Conservation (phyloP, 1,140 invertebrate species). For the Colletes gigas region DNA sequence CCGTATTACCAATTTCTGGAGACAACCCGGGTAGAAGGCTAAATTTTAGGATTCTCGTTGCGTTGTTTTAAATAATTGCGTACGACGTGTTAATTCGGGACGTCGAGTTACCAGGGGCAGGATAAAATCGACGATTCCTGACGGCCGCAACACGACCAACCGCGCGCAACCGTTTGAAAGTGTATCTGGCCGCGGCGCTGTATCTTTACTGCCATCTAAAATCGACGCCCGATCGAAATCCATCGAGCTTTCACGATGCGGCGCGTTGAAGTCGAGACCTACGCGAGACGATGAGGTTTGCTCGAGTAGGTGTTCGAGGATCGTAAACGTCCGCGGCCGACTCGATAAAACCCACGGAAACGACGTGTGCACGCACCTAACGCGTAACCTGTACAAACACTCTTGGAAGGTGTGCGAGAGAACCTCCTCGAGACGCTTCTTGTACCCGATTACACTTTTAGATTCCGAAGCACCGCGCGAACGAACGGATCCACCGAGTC, state of each 20-base stretch:
- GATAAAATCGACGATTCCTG: too few relatives aligned
- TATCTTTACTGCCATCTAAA: neutral
- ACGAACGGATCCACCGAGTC: too few relatives aligned
- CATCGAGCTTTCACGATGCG: conserved; percentile 26
- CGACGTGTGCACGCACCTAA: conserved; percentile 30
- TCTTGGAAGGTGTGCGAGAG: conserved; percentile 24
- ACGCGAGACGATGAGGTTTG: conserved; percentile 26
- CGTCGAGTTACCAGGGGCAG: neutral
- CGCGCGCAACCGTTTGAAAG: neutral
- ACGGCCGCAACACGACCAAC: too few relatives aligned
- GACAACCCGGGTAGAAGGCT: too few relatives aligned
- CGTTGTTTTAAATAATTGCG: too few relatives aligned
- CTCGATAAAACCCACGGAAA: conserved; percentile 65
- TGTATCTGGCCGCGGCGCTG: too few relatives aligned
- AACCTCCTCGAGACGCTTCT: neutral
- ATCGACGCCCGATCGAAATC: neutral
- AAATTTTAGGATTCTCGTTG: too few relatives aligned
- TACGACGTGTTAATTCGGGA: too few relatives aligned
- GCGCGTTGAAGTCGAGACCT: conserved; percentile 16
- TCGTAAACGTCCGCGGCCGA: conserved; percentile 62
- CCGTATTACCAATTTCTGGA: too few relatives aligned
- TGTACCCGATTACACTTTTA: neutral
- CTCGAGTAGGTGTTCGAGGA: conserved; percentile 64
- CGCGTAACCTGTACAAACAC: conserved; percentile 46
- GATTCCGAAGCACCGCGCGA: neutral